Conservation (phyloP, 2,113 vertebrate species). For the Malurus melanocephalus region DNA sequence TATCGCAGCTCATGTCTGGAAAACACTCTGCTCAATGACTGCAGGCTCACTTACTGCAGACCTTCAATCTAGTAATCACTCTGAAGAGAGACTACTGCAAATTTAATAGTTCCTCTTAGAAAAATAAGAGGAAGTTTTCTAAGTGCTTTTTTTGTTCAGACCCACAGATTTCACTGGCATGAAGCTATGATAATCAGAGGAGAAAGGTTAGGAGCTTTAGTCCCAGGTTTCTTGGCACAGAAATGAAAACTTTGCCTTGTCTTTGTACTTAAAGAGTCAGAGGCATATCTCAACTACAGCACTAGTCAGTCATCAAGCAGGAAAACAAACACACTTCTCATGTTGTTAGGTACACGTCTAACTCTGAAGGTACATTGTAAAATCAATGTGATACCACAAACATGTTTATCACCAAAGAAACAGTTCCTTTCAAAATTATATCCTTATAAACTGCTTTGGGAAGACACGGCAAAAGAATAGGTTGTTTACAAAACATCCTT, state of each 20-base stretch:
- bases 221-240: conserved; percentile 35
- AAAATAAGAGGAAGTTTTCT: conserved; percentile 27
- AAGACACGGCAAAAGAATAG: not conserved
- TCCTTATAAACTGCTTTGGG: not conserved
- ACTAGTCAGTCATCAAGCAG: not conserved
- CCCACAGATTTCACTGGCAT: conserved; percentile 7
- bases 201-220: conserved; percentile 39
- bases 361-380: not conserved
- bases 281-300: not conserved
- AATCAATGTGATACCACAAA: not conserved
- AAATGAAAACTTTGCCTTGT: conserved; percentile 48
- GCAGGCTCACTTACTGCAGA: conserved; percentile 50
- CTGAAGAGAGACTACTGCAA: conserved; percentile 46
- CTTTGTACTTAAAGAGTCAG: not conserved
- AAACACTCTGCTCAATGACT: conserved; percentile 40
- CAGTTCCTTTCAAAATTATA: not conserved
- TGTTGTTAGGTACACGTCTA: not conserved
- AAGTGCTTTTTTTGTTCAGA: conserved; percentile 13
- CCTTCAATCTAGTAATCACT: conserved; percentile 62
- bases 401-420: not conserved
- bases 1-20: conserved; percentile 27
- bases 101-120: conserved; percentile 55
- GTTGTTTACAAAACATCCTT: not conserved
- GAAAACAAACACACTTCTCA: conserved; percentile 39
- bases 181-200: conserved; percentile 49